Conservation (phyloP, 2,888 invertebrate genomes). For the Timandra comae region DNA sequence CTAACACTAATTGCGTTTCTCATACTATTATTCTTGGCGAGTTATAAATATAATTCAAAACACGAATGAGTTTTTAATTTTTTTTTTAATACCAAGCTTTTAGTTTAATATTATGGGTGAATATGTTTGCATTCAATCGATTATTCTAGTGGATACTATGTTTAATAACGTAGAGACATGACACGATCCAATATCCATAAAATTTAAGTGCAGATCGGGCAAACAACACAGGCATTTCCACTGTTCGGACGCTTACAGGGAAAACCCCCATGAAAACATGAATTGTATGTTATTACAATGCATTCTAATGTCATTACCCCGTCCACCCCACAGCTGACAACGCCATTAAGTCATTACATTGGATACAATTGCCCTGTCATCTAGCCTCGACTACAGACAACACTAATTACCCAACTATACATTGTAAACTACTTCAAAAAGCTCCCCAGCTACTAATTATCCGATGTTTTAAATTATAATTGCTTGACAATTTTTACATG, state of each 20-base stretch:
- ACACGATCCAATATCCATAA: slow-evolving; percentile 20
- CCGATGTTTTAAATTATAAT: slow-evolving; percentile 25
- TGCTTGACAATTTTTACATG: slow-evolving; percentile 25
- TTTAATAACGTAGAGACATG: background rate
- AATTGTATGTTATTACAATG: slow-evolving; percentile 34
- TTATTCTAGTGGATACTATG: no score
- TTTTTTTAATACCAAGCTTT: no score
- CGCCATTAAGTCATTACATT: slow-evolving; percentile 45
- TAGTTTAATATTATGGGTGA: no score
- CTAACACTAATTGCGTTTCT: slow-evolving; percentile 12
- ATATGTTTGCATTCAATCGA: no score
- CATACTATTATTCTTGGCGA: slow-evolving; percentile 6
- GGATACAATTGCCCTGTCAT: slow-evolving; percentile 38
- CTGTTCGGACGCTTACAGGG: slow-evolving; percentile 18
- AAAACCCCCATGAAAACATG: slow-evolving; percentile 31
- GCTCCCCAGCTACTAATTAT: slow-evolving; percentile 2
- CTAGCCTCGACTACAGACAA: slow-evolving; percentile 16
- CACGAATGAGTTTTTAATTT: no score
- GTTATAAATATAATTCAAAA: no score
- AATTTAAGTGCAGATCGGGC: slow-evolving; percentile 16
- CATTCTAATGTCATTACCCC: slow-evolving; percentile 40
- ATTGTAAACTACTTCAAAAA: slow-evolving; percentile 22
- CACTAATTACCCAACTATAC: slow-evolving; percentile 30
- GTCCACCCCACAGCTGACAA: slow-evolving; percentile 32
- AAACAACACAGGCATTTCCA: slow-evolving; percentile 2